These are phyloP conservation scores for Halcyon chelicuti DNA, from an alignment of 2,797 vertebrate species.

Conservation along the genomic window DNA sequence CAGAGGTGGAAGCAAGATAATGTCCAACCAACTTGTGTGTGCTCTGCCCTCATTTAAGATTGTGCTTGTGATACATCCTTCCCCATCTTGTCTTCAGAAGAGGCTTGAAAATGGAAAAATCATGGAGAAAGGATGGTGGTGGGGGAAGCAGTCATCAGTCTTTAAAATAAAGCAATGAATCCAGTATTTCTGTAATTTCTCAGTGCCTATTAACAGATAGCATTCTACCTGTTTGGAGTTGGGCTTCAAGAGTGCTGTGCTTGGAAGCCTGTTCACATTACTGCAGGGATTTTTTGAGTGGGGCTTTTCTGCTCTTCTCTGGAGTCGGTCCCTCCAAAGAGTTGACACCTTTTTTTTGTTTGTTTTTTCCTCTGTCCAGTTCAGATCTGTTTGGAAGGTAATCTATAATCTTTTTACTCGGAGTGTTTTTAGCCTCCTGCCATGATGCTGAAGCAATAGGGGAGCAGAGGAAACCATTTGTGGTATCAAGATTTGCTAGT, in stretches of 20 bases:
- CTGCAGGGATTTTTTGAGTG: neutral
- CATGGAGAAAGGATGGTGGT: neutral
- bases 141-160: neutral
- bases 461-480: neutral
- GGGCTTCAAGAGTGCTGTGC: neutral
- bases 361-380: rapidly evolving
- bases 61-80: neutral
- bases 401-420: neutral
- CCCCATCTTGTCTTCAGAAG: neutral
- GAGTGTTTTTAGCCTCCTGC: neutral
- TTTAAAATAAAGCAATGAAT: neutral
- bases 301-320: neutral
- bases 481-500: neutral
- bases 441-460: neutral
- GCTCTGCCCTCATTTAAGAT: neutral
- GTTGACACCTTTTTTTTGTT: neutral
- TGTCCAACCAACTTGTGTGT: neutral
- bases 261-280: neutral
- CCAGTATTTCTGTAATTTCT: neutral
- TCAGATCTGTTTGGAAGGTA: neutral
- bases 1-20: neutral
- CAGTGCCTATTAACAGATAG: neutral
- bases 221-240: neutral
- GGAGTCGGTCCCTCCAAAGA: neutral
- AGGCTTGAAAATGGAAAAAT: neutral